These are phyloP conservation scores for Tolmerus cingulatus DNA, from an alignment of 2,888 invertebrate genomes.

Conservation along the genomic window DNA sequence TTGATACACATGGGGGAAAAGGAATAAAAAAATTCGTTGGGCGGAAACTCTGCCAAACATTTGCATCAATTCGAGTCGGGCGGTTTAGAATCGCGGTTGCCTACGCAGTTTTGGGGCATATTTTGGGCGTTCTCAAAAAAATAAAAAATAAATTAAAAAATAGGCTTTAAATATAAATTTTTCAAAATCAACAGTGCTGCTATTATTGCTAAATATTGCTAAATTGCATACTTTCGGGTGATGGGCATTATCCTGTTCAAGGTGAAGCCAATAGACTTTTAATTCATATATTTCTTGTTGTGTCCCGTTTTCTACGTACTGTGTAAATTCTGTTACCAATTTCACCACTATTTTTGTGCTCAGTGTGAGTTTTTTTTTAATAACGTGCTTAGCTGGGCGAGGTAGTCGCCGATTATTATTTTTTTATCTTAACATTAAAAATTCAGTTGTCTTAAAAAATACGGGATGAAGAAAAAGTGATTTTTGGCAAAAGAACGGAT, in stretches of 20 bases:
- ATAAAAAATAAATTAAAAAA: neutral
- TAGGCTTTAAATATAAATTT: neutral
- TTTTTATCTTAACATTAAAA: neutral
- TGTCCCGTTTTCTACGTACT: neutral
- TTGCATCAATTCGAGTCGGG: constrained; percentile 58
- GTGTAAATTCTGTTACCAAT: neutral
- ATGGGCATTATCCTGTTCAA: neutral
- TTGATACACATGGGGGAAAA: neutral
- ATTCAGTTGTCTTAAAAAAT: neutral
- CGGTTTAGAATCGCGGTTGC: constrained; percentile 58
- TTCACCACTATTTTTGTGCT: neutral
- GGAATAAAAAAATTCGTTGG: constrained; percentile 50
- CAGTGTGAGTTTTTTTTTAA: neutral
- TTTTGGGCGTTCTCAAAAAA: neutral
- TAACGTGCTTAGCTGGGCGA: neutral
- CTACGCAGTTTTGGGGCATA: constrained; percentile 46
- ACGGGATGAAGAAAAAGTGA: neutral
- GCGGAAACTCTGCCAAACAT: constrained; percentile 62
- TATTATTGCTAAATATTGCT: neutral
- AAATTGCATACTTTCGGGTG: neutral
- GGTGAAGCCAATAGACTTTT: neutral
- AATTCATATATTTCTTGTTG: neutral
- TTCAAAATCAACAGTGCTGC: neutral
- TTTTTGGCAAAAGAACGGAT: neutral
- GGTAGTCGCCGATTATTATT: neutral